Base-by-base conservation (phyloP, 2,888 invertebrate genomes). In the Sarcophaga caerulescens region DNA sequence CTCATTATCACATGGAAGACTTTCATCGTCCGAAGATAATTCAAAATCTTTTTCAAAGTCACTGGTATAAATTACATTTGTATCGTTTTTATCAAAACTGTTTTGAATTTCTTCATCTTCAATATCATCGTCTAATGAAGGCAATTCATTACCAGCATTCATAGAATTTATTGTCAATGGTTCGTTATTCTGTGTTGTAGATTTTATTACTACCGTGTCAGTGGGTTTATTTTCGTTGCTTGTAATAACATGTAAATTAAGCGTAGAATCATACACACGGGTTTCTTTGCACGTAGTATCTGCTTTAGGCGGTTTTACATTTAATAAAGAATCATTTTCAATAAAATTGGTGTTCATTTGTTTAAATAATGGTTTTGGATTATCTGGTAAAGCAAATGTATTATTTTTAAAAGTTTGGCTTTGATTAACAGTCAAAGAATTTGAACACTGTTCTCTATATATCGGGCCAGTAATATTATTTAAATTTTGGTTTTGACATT, bases 1-100 rank as follows among this genome's bases (percentile, higher is more conserved):
- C 17, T 70, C n/a, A 4, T 21, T 23, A 25, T 76, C 59, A 21
- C 4, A 66, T 63, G 17, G 44, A 5, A 59, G 1, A 63, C 66
- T 71, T 62, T 86, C 84, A n/a, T 77, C 57, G 12, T 86, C 84
- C 11, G 81, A 84, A 5, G 84, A 84, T 66, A 86, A 5, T 75
- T 84, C 86, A 17, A 86, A 78, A 84, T 86, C 86, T 19, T 86
- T 84, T 75, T 78, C 86, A 63, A 86, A 75, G 57, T 78, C 81
- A 81, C 57, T 84, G 11, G 66, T 6, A 68, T 76, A 57, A 2
- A 4, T 52, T 35, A 12, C 12, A 23, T 60, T 35, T 44, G 44
- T 6, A 21, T 11, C 21, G n/a, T 47, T n/a, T 23, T 14, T 47
- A 47, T 63, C 19, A 63, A 4, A 63, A n/a, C 3, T 17, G 14